These are phyloP conservation scores for Microtus montanus DNA, from an alignment of 2,113 vertebrate species.

Conservation along the genomic window DNA sequence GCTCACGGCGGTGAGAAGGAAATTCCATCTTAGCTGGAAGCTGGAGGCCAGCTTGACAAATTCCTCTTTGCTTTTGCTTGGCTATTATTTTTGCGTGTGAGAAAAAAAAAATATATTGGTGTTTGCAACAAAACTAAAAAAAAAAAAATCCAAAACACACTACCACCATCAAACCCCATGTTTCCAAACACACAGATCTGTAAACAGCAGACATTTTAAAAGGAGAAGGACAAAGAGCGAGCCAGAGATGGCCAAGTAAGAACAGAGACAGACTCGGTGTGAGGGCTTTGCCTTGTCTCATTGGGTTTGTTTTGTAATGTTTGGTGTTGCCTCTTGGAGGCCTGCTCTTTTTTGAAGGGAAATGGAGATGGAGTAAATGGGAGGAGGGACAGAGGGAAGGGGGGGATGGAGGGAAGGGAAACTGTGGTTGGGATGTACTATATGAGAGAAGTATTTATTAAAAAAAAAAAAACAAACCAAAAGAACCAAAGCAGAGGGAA, in stretches of 20 bases:
- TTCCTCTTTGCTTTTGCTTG: constrained; percentile 81
- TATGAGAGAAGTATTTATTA: background rate
- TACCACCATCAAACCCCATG: background rate
- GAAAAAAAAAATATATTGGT: background rate
- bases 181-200: background rate
- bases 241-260: accelerated
- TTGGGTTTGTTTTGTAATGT: background rate
- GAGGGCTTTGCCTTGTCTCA: background rate
- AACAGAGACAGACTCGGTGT: accelerated
- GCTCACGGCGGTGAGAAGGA: constrained; percentile 81
- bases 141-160: background rate
- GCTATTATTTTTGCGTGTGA: constrained; percentile 67
- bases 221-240: background rate
- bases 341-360: background rate
- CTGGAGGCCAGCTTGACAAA: constrained; percentile 76
- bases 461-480: background rate
- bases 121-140: constrained; percentile 34
- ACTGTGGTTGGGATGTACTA: background rate
- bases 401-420: background rate
- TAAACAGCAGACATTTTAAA: background rate
- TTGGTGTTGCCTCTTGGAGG: background rate
- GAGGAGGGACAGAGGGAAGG: too few species aligned
- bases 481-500: background rate
- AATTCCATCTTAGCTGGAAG: constrained; percentile 85
- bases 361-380: too few species aligned